Evolutionary conservation across 2,113 vertebrate species (phyloP).

Genomic region (Cynocephalus volans): DNA sequence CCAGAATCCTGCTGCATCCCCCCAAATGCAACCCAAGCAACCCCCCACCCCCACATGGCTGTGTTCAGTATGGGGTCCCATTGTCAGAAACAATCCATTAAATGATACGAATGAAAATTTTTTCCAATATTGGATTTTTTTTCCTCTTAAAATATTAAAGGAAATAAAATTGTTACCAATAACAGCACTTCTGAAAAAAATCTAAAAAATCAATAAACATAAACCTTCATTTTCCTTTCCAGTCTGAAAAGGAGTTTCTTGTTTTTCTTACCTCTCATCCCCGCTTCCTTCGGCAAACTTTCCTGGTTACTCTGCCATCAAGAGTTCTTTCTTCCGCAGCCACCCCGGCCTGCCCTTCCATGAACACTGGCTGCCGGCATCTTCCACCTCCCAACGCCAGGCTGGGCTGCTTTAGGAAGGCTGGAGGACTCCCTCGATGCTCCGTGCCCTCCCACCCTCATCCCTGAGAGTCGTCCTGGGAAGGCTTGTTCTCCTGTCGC

Average conservation of each 20-base stretch:
- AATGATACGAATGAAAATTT: background rate
- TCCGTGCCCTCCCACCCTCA: background rate
- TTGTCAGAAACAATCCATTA: background rate
- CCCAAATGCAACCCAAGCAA: background rate
- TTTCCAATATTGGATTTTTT: background rate
- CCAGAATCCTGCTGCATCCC: background rate
- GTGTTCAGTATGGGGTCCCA: no score
- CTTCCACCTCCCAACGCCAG: background rate
- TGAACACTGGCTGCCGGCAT: no score
- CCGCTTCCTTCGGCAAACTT: background rate
- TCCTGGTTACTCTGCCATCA: background rate
- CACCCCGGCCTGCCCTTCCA: rapidly evolving
- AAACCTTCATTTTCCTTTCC: background rate
- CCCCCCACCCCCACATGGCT: rapidly evolving
- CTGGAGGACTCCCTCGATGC: background rate
- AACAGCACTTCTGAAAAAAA: background rate
- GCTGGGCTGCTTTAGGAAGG: background rate
- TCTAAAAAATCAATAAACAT: background rate
- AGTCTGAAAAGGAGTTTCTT: background rate
- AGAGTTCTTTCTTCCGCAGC: background rate
- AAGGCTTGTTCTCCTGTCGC: background rate
- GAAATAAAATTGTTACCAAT: background rate
- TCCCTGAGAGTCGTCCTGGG: background rate
- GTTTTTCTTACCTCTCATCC: background rate
- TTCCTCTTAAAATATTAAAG: background rate